A percentile compares a stretch with the other conserved stretches of the same genome.
Conservation (phyloP, 2,797 vertebrate species). For the Denticeps clupeoides region DNA sequence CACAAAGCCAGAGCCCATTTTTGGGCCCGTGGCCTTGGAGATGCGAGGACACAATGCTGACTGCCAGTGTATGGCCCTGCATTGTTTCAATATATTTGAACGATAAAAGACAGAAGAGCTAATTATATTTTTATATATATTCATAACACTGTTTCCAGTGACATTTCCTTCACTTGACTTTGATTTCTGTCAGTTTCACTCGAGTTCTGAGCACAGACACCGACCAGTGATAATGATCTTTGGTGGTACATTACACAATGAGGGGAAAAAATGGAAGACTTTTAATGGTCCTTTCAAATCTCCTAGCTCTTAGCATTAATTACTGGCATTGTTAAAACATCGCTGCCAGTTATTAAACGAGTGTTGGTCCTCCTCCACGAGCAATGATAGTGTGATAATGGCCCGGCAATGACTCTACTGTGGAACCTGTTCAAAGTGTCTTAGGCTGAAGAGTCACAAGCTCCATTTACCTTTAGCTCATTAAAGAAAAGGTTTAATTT, state of each 20-base stretch:
- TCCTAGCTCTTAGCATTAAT: slow-evolving; percentile 22
- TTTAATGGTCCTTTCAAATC: slow-evolving; percentile 26
- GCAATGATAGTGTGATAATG: slow-evolving; percentile 15
- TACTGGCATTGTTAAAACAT: slow-evolving; percentile 31
- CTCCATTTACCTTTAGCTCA: slow-evolving; percentile 15
- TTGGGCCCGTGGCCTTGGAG: too few relatives aligned
- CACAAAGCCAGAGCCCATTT: too few relatives aligned
- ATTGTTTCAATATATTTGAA: too few relatives aligned
- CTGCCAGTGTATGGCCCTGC: too few relatives aligned
- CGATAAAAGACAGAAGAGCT: too few relatives aligned
- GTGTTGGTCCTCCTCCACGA: neutral
- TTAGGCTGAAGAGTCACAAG: slow-evolving; percentile 13
- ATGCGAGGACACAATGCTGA: too few relatives aligned
- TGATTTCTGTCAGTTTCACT: slow-evolving; percentile 2
- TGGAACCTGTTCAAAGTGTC: slow-evolving; percentile 21
- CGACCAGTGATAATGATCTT: slow-evolving; percentile 16
- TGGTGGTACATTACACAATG: slow-evolving; percentile 13
- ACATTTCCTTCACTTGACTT: neutral
- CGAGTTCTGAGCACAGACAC: slow-evolving; percentile 10
- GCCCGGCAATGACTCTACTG: neutral
- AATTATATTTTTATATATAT: too few relatives aligned
- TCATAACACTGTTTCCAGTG: too few relatives aligned
- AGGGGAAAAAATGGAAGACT: slow-evolving; percentile 19
- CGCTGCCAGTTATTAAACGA: slow-evolving; percentile 26
- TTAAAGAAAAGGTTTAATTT: slow-evolving; percentile 7